Base-by-base conservation (phyloP, 1,140 invertebrate species). In the Thaumatotibia leucotreta region DNA sequence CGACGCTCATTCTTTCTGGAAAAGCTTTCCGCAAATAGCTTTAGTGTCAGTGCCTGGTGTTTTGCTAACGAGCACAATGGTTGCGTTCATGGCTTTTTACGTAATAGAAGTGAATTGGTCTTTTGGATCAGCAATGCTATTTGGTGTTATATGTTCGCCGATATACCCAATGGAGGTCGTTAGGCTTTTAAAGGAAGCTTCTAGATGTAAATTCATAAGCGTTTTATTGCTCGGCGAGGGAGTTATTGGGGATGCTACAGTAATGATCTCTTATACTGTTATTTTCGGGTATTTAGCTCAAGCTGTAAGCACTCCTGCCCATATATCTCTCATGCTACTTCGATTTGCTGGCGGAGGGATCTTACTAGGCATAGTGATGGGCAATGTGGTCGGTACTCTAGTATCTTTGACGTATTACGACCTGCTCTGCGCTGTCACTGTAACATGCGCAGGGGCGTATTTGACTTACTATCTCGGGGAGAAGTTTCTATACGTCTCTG, bases 391-490 rank as follows among this genome's bases (percentile, higher is more conserved):
- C 2, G 74, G 75, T 0, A 73, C 65, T 0, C 24, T 90, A 20
- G 45, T 90, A 10, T 83, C 84, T 6, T n/a, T 86, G 22, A 86
- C 83, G 0, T 90, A 90, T 65, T 76, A 85, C 62, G 87, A 90
- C 50, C n/a, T 83, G 1, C 61, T 88, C 6, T 86, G 88, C 33
- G 80, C 76, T 0, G 80, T 86, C 4, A 80, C 77, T 0, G 69
- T 90, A 0, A 88, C 88, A 0, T 61, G 86, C 14, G 74, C 84
- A 1, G 79, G 84, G 0, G 81, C 86, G 0, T 90, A 83, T 65
- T 49, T 90, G 6, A 86, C 86, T 4, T 90, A 81, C 66, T 90
- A 88, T n/a, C 75, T 90, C 2, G 88, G 88, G 0, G 88, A 90
- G 64, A 88, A 88, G 64, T 86, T 80, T 58, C 73, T 90, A 9